Conservation (phyloP, 2,797 vertebrate species). For the Phylloscopus collybita region DNA sequence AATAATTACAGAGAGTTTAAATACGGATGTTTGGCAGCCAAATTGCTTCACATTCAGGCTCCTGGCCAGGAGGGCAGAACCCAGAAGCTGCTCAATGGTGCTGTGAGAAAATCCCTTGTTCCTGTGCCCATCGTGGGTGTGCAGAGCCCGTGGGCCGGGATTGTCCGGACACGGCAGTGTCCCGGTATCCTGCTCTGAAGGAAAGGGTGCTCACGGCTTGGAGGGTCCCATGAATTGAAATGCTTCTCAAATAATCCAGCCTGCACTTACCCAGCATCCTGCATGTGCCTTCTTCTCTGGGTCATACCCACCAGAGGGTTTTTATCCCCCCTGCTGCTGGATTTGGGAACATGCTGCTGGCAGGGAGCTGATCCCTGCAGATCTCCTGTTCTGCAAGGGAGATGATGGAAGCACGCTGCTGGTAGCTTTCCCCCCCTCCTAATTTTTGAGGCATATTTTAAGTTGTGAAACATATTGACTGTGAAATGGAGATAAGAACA, state of each 20-base stretch:
- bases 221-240: fast-evolving
- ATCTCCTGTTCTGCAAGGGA: neutral
- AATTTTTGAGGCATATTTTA: neutral
- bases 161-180: fast-evolving
- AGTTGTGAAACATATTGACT: conserved; percentile 40
- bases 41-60: conserved; percentile 50
- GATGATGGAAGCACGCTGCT: neutral
- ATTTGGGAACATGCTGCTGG: fast-evolving
- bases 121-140: neutral
- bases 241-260: neutral
- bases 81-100: neutral
- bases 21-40: neutral
- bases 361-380: neutral
- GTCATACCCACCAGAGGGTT: neutral
- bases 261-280: neutral
- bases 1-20: conserved; percentile 47
- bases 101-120: neutral
- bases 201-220: fast-evolving
- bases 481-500: conserved; percentile 29
- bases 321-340: neutral
- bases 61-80: conserved; percentile 38
- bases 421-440: neutral
- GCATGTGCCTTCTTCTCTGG: fast-evolving
- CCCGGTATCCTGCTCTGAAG: fast-evolving
- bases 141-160: neutral